These are phyloP conservation scores for Erebia aethiops DNA, from an alignment of 2,888 invertebrate species.

Conservation along the genomic window DNA sequence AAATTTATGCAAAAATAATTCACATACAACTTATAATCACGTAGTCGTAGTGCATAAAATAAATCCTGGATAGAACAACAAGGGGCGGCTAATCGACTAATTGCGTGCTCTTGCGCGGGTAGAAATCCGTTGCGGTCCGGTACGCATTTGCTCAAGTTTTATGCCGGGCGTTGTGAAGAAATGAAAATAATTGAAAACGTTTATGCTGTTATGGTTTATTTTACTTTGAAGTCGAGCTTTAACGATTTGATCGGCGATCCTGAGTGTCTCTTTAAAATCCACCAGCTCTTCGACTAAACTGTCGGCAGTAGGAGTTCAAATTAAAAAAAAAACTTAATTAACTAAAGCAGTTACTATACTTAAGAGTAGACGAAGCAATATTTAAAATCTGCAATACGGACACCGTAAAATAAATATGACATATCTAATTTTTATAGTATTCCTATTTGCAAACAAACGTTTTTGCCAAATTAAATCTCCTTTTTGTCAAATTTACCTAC, in stretches of 20 bases:
- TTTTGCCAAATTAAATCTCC: slow-evolving; percentile 54
- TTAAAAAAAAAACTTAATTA: slow-evolving; percentile 44
- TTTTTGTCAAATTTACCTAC: slow-evolving; percentile 54
- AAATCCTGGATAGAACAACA: no score
- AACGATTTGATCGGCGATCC: no score
- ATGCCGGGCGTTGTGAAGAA: not conserved
- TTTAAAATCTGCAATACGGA: slow-evolving; percentile 66
- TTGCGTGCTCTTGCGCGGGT: no score
- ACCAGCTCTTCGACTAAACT: slow-evolving; percentile 14
- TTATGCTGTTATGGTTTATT: no score
- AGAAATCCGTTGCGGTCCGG: no score
- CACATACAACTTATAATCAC: no score
- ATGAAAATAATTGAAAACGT: not conserved
- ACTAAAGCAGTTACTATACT: slow-evolving; percentile 68
- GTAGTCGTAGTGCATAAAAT: no score
- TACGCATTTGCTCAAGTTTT: no score
- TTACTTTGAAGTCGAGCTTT: no score
- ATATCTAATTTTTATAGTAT: slow-evolving; percentile 76
- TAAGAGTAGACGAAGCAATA: slow-evolving; percentile 73
- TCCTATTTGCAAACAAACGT: slow-evolving; percentile 59
- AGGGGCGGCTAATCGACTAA: no score
- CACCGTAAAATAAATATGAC: slow-evolving; percentile 57
- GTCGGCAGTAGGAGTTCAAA: slow-evolving; percentile 56
- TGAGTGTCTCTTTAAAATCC: not conserved
- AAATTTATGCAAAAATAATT: no score